Evolutionary conservation across 2,797 vertebrate species (phyloP).

Genomic region (Microchirus variegatus): DNA sequence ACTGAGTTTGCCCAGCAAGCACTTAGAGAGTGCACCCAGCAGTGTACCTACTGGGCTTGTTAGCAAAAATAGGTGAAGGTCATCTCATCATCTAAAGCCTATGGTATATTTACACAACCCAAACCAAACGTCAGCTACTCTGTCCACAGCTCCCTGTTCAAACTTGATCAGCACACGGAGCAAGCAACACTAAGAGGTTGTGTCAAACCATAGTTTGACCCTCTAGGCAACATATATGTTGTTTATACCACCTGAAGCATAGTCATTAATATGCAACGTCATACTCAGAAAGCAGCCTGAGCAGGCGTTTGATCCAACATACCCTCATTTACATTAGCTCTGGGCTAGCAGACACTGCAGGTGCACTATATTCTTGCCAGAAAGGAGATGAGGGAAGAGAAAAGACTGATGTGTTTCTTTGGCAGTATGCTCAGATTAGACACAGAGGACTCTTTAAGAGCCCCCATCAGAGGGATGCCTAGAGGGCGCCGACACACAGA

Average conservation of each 20-base stretch:
- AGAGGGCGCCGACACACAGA: slow-evolving; percentile 34
- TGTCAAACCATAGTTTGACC: slow-evolving; percentile 53
- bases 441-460: slow-evolving; percentile 67
- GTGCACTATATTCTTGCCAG: slow-evolving; percentile 72
- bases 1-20: slow-evolving; percentile 43
- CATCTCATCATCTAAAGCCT: slow-evolving; percentile 45
- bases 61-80: slow-evolving; percentile 64
- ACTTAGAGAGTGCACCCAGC: slow-evolving; percentile 30
- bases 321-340: slow-evolving; percentile 71
- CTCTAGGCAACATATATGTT: slow-evolving; percentile 19
- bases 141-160: slow-evolving; percentile 42
- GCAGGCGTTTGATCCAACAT: slow-evolving; percentile 62
- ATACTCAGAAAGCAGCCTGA: slow-evolving; percentile 54
- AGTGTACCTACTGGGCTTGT: slow-evolving; percentile 37
- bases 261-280: slow-evolving; percentile 65
- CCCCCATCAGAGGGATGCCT: slow-evolving; percentile 37
- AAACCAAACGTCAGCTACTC: slow-evolving; percentile 38
- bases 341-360: slow-evolving; percentile 65
- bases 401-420: slow-evolving; percentile 59
- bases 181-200: slow-evolving; percentile 24
- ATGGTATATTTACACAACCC: slow-evolving; percentile 63
- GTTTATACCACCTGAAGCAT: slow-evolving; percentile 40
- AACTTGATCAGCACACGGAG: slow-evolving; percentile 47
- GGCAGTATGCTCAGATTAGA: slow-evolving; percentile 51
- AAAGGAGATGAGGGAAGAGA: slow-evolving; percentile 46